Base-by-base conservation (phyloP, 2,113 vertebrate species). In the Perognathus longimembris region DNA sequence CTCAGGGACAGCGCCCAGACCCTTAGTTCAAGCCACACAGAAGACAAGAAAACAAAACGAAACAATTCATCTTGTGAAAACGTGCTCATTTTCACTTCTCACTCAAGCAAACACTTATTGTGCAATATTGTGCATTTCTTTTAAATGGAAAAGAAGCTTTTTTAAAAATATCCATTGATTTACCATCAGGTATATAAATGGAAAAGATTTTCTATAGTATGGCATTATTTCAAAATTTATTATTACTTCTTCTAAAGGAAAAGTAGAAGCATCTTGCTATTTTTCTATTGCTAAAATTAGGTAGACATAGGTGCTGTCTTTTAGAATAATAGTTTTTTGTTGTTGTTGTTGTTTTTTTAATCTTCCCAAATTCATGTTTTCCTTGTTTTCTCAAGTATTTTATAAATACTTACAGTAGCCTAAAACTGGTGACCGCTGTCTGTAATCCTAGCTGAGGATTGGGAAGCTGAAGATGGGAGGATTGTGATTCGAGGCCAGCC, bases 311-410 rank as follows among this genome's bases (percentile, higher is more conserved):
- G 4, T 40, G 21, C 40, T 81, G 4, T 77, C 12, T 85, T 89
- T 91, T 34, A 50, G 61, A 85, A 70, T 30, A 40, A 5, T 30
- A 69, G 8, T 78, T 86, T 78, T n/a, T n/a, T n/a, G n/a, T n/a
- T n/a, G n/a, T n/a, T n/a, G n/a, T n/a, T n/a, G n/a, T n/a, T 36
- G 78, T 94, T 85, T 85, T 67, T 76, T 59, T 90, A 45, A 67
- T 42, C 83, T 71, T 45, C 54, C 21, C 87, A 0, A 45, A 69
- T 5, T 50, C 54, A 80, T 18, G 76, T 61, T 26, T 78, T 69
- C 28, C 28, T 59, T 63, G 45, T 57, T 92, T 89, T 88, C 63
- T 28, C n/a, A 69, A n/a, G n/a, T n/a, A n/a, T n/a, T n/a, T 67
- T 78, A 61, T 36, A 89, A 74, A 50, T 78, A 42, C 36, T 22